phyloP scores from a whole-genome alignment of 2,113 vertebrate species.

The Dicaeum eximium region DNA sequence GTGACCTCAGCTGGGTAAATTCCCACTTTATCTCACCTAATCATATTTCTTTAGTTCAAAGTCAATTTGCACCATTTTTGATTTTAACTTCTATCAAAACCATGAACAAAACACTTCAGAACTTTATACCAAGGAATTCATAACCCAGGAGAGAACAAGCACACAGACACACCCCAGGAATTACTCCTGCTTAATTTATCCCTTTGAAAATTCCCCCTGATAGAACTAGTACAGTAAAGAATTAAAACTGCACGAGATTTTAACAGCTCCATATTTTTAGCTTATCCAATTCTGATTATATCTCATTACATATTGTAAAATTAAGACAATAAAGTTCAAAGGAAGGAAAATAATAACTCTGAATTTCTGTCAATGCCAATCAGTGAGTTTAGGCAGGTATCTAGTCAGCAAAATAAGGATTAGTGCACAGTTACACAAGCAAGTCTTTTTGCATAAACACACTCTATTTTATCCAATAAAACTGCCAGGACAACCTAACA shows the following conservation, averaged over 20 bases:
- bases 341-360: background rate
- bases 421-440: conserved; percentile 42
- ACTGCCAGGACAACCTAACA: conserved; percentile 1
- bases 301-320: background rate
- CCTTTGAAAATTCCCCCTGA: background rate
- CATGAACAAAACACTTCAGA: background rate
- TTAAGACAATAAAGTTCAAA: background rate
- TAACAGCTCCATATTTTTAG: conserved; percentile 1
- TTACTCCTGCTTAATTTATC: background rate
- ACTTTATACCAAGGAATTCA: background rate
- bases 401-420: conserved; percentile 42
- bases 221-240: background rate
- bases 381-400: background rate
- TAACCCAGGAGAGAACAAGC: background rate
- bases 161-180: background rate
- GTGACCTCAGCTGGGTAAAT: background rate
- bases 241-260: background rate
- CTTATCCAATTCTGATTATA: conserved; percentile 14
- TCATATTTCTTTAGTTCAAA: background rate
- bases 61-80: background rate
- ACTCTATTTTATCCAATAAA: background rate
- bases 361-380: conserved; percentile 5
- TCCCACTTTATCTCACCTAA: background rate
- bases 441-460: conserved; percentile 36
- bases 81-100: background rate